phyloP scores from a whole-genome alignment of 2,888 invertebrate genomes.

The Microctonus hyperodae region DNA sequence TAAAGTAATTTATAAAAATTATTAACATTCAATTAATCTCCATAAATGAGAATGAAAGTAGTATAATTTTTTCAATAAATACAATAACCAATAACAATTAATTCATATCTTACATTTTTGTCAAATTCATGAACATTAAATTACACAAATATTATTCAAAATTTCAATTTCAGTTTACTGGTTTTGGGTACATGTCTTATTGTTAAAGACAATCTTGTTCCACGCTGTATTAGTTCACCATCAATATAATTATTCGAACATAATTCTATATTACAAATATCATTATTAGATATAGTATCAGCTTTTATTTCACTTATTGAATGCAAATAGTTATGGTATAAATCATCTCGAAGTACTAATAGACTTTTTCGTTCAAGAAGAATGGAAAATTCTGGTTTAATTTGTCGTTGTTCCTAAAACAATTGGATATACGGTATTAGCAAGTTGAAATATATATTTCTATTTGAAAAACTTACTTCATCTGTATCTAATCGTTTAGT shows the following conservation, averaged over 20 bases:
- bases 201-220: constrained; percentile 86
- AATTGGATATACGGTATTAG: no score
- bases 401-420: constrained; percentile 34
- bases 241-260: constrained; percentile 68
- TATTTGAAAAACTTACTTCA: constrained; percentile 50
- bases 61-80: no score
- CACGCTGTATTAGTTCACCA: constrained; percentile 69
- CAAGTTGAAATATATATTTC: constrained; percentile 1
- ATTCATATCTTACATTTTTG: no score
- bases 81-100: no score
- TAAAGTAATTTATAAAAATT: no score
- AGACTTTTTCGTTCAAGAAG: constrained; percentile 89
- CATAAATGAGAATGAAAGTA: no score
- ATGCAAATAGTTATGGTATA: constrained; percentile 87
- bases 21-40: no score
- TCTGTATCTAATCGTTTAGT: constrained; percentile 65
- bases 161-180: constrained; percentile 75
- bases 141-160: no score
- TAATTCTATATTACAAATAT: constrained; percentile 71
- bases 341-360: constrained; percentile 80
- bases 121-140: constrained; percentile 40
- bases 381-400: constrained; percentile 70
- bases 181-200: constrained; percentile 94
- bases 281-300: constrained; percentile 70
- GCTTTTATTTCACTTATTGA: constrained; percentile 77